phyloP scores from a whole-genome alignment of 2,888 invertebrate species.

The Mongoloraphidia duomilia region DNA sequence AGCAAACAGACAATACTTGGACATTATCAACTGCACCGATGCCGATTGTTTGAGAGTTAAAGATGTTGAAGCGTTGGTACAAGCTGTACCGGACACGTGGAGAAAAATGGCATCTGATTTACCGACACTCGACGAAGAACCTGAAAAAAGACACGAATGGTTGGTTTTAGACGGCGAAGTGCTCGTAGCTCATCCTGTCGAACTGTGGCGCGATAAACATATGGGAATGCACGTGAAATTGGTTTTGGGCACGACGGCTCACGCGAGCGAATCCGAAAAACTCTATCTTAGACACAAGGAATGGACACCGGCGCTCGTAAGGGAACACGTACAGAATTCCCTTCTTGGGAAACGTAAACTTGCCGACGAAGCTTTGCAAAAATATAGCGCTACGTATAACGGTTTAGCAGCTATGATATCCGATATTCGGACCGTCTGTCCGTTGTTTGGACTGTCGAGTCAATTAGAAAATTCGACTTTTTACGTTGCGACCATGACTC shows the following conservation, averaged over 20 bases:
- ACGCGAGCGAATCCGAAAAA: conserved; percentile 50
- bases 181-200: conserved; percentile 48
- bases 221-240: conserved; percentile 34
- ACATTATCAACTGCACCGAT: conserved; percentile 32
- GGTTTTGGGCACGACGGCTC: conserved; percentile 60
- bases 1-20: conserved; percentile 45
- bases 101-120: conserved; percentile 40
- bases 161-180: conserved; percentile 56
- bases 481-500: conserved; percentile 57
- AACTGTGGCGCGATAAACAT: conserved; percentile 39
- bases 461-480: conserved; percentile 49
- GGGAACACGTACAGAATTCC: conserved; percentile 46
- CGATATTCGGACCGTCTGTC: conserved; percentile 66
- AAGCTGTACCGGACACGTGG: conserved; percentile 62
- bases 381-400: conserved; percentile 49
- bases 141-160: conserved; percentile 53
- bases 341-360: conserved; percentile 47
- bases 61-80: conserved; percentile 42
- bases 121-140: conserved; percentile 37
- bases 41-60: conserved; percentile 41
- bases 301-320: conserved; percentile 52
- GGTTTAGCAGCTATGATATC: conserved; percentile 61
- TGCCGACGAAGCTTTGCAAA: conserved; percentile 43
- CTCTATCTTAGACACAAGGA: conserved; percentile 43
- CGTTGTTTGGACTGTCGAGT: conserved; percentile 51